Base-by-base conservation (phyloP, 2,113 vertebrate species). In the Caloenas nicobarica region DNA sequence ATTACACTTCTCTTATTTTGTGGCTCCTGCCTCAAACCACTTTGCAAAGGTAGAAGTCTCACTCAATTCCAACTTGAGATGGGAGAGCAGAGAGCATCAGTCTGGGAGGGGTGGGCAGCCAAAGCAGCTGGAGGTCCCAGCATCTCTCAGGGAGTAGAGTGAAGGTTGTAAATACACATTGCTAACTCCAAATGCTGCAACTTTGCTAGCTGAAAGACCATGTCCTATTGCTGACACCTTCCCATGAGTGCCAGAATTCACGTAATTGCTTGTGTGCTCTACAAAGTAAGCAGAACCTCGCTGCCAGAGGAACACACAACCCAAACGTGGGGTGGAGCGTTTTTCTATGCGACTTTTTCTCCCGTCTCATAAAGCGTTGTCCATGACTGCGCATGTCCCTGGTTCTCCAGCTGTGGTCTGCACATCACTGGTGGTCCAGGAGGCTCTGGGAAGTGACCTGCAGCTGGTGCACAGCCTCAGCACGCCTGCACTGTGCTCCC, bases 321-420 rank as follows among this genome's bases (percentile, higher is more conserved):
- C 25, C n/a, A 24, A 86, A 13, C 13, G 3, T 0, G 0, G 38
- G 29, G 51, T 15, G 16, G 31, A 61, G 8, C 23, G 23, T 22
- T 66, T 61, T 26, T 48, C 60, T 34, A 0, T 12, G 11, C 73
- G 38, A 18, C 25, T 24, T 40, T 50, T 86, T 60, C 34, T 82
- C 7, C 42, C 21, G 9, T 19, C 42, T 88, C 64, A n/a, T 24
- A 23, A 15, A 51, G 21, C 2, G 0, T 5, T 71, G 28, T 4
- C 50, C 25, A 2, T 13, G 31, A 9, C 58, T 70, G 2, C n/a
- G 44, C 34, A 38, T 9, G 29, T 28, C 29, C 17, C 44, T 56
- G 13, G 16, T 2, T 65, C 25, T 26, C 54, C 56, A 77, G 66
- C 31, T 80, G 25, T n/a, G 42, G 1, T 14, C 57, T 53, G 48